Percentiles rank a stretch among this genome's conserved stretches.
phyloP scores from a whole-genome alignment of 2,797 vertebrate species.

The Epinephelus awoara region DNA sequence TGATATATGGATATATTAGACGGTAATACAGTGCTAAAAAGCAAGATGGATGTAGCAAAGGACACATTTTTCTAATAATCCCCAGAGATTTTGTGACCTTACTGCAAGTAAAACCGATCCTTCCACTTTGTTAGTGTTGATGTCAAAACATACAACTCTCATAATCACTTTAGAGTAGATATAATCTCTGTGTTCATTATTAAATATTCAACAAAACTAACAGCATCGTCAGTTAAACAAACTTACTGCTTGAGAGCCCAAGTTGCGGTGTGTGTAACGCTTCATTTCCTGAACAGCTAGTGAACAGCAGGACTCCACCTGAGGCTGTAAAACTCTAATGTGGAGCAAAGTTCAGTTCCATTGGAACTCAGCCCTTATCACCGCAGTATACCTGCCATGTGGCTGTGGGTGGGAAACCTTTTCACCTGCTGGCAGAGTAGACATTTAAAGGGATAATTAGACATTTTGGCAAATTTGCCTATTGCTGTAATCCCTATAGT shows the following conservation, averaged over 20 bases:
- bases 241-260: slow-evolving; percentile 64
- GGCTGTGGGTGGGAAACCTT: slow-evolving; percentile 18
- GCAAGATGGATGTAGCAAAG: too few relatives aligned
- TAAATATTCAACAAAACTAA: background rate
- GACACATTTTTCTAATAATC: too few relatives aligned
- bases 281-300: slow-evolving; percentile 73
- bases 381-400: background rate
- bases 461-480: too few relatives aligned
- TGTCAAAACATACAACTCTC: background rate
- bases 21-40: too few relatives aligned
- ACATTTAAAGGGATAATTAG: background rate
- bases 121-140: background rate
- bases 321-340: slow-evolving; percentile 33
- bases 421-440: background rate
- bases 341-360: slow-evolving; percentile 77
- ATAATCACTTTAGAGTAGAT: background rate
- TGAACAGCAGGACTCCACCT: slow-evolving; percentile 61
- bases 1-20: too few relatives aligned
- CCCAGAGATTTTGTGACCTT: too few relatives aligned
- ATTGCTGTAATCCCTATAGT: too few relatives aligned
- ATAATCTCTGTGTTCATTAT: background rate
- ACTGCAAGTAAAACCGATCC: too few relatives aligned
- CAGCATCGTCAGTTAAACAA: slow-evolving; percentile 3
- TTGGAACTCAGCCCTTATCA: slow-evolving; percentile 60
- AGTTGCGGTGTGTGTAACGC: background rate